Evolutionary conservation across 1,140 invertebrate genomes (phyloP).

Genomic region (Magallana ariakensis): DNA sequence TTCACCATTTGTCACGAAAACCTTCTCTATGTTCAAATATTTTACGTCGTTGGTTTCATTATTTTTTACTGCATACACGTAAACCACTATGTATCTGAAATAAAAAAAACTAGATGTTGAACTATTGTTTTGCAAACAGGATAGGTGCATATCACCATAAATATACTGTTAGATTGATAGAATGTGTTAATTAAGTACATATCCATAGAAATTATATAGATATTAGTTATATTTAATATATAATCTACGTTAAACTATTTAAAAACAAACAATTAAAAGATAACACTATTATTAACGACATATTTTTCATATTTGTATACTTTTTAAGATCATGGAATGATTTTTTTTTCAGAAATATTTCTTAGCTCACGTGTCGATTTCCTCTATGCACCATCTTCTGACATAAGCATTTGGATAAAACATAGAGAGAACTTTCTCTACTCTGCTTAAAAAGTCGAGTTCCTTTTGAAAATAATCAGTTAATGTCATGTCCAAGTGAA

Average conservation of each 20-base stretch:
- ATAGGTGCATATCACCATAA: no score
- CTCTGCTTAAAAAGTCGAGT: slow-evolving; percentile 56
- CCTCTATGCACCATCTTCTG: slow-evolving; percentile 63
- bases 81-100: slow-evolving; percentile 60
- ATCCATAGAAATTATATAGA: neutral
- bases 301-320: neutral
- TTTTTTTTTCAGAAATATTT: neutral
- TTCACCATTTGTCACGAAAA: slow-evolving; percentile 44
- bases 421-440: slow-evolving; percentile 54
- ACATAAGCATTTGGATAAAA: slow-evolving; percentile 55
- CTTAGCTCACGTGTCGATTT: neutral
- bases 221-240: no score
- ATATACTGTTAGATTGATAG: no score
- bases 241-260: no score
- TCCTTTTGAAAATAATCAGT: slow-evolving; percentile 49
- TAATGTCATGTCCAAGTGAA: slow-evolving; percentile 62
- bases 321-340: no score
- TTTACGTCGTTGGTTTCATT: slow-evolving; percentile 54
- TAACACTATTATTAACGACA: neutral
- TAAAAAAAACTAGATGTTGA: neutral
- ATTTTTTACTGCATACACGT: slow-evolving; percentile 61
- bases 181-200: neutral
- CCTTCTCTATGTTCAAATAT: slow-evolving; percentile 55
- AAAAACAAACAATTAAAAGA: neutral
- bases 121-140: no score